Evolutionary conservation across 2,888 invertebrate species (phyloP).

Genomic region (Mythimna impura): DNA sequence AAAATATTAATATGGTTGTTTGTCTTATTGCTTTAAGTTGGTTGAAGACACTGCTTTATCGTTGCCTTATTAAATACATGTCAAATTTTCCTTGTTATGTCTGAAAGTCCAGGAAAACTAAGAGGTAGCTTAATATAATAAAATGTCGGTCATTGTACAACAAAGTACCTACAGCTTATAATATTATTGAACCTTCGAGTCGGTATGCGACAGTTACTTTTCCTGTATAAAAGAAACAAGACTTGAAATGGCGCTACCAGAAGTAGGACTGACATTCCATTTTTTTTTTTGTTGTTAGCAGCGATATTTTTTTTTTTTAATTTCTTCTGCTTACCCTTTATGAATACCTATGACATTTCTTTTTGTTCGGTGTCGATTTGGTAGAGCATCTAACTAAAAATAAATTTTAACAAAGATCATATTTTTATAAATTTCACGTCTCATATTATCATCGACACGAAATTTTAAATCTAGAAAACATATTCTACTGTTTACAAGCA

Average conservation of each 20-base stretch:
- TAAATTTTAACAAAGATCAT: too few relatives aligned
- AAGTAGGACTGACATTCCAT: conserved; percentile 1
- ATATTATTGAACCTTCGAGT: conserved; percentile 15
- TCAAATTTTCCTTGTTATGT: conserved; percentile 20
- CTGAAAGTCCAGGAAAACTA: conserved; percentile 29
- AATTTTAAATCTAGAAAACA: not conserved
- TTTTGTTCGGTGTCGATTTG: too few relatives aligned
- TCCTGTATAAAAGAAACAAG: conserved; percentile 33
- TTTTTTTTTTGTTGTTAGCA: not conserved
- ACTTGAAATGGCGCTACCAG: conserved; percentile 21
- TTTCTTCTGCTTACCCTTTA: not conserved
- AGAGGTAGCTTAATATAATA: conserved; percentile 6
- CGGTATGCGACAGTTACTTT: conserved; percentile 26
- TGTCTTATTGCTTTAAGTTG: not conserved
- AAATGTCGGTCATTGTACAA: conserved; percentile 24
- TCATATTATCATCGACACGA: not conserved
- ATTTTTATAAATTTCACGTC: too few relatives aligned
- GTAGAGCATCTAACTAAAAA: too few relatives aligned
- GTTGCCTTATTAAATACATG: not conserved
- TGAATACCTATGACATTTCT: too few relatives aligned
- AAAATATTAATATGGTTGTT: too few relatives aligned
- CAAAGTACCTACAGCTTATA: conserved; percentile 7
- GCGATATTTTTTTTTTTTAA: not conserved
- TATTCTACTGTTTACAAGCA: not conserved
- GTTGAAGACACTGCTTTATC: not conserved